Evolutionary conservation across 2,113 vertebrate genomes (phyloP).

Genomic region (Proterorhinus semilunaris): DNA sequence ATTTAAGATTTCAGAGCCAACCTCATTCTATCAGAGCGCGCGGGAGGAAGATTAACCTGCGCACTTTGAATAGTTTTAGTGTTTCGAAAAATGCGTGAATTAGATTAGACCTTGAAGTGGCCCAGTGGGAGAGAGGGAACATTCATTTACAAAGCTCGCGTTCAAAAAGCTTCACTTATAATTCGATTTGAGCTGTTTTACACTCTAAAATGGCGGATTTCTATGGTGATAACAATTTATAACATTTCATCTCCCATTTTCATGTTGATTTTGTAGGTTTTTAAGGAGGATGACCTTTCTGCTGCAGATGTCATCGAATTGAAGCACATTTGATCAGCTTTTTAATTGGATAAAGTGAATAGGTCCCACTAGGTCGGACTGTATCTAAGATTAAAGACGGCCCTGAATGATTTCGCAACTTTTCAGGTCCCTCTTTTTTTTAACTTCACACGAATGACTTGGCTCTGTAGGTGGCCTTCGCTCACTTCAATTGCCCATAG

Average conservation of each 20-base stretch:
- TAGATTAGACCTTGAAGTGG: conserved; percentile 13
- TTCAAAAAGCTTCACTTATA: not conserved
- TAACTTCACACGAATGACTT: no score
- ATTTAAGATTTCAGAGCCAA: conserved; percentile 55
- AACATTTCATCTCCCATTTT: not conserved
- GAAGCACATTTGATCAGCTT: no score
- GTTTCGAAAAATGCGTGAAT: conserved; percentile 46
- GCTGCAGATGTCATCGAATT: no score
- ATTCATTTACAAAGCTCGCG: conserved; percentile 10
- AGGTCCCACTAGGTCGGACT: no score
- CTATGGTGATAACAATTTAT: no score
- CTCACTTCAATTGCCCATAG: no score
- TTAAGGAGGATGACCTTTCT: no score
- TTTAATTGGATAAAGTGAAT: no score
- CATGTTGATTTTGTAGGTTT: not conserved
- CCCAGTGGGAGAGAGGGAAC: conserved; percentile 11
- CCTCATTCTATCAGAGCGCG: conserved; percentile 34
- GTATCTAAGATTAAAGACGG: no score
- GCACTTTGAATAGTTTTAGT: conserved; percentile 36
- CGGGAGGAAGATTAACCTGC: conserved; percentile 52
- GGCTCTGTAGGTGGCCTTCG: no score
- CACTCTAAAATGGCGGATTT: not conserved
- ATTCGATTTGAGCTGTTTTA: not conserved
- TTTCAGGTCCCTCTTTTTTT: no score
- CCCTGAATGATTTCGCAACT: no score